Base-by-base conservation (phyloP, 2,113 vertebrate species). In the Dissostichus mawsoni region DNA sequence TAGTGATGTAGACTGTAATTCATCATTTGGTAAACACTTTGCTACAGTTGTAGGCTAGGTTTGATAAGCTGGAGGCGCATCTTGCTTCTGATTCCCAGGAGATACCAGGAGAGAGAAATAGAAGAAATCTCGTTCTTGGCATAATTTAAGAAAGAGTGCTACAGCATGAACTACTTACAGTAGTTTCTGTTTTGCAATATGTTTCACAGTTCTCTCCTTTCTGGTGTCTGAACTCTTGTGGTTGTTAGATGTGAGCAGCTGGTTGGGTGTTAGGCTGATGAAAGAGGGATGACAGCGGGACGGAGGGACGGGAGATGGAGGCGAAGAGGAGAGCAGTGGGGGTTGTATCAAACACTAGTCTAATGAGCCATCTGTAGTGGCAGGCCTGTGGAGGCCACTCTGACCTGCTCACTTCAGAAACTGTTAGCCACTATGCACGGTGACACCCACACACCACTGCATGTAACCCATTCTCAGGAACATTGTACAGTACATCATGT, bases 281-380 rank as follows among this genome's bases (percentile, higher is more conserved):
- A 90, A 88, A 85, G 80, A 64, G 56, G 71, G 51, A 55, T 41
- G 93, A 91, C 90, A 87, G 87, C 29, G 61, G 85, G 82, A 82
- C 61, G 81, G 83, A 83, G 53, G 47, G 69, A 87, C 85, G 76
- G 76, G 57, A 87, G 69, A 76, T 63, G 45, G 76, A 67, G 79
- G 80, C 2, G 36, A 70, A 74, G 75, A 45, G 67, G 63, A 78
- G 72, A 17, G 33, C 10, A 1, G 45, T 29, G 29, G 10, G 55
- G 55, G 61, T 51, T 45, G 41, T 69, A 87, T 91, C 91, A 92
- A 84, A 92, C 69, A 3, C 73, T 74, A 61, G 83, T 80, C 86
- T 93, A 93, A 93, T 92, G 91, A 94, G 91, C 92, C 91, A 93
- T 93, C 93, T 94, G 92, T 82, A 84, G 80, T 67, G 72, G 77